phyloP scores from a whole-genome alignment of 2,888 invertebrate species.

The Diplazon laetatorius region DNA sequence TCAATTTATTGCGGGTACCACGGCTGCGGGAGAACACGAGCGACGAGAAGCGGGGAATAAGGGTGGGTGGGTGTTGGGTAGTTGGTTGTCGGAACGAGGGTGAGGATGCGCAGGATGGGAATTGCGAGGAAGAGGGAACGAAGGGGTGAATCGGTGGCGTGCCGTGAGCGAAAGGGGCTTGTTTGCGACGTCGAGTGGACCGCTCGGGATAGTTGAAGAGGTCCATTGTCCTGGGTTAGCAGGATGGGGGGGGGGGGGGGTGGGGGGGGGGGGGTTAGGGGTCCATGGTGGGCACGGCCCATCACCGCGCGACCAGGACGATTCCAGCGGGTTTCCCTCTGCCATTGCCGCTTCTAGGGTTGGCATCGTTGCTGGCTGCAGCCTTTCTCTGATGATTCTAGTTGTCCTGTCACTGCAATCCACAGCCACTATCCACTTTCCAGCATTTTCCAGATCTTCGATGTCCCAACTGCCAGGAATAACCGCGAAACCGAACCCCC shows the following conservation, averaged over 20 bases:
- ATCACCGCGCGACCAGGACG: slow-evolving; percentile 54
- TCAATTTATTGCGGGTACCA: slow-evolving; percentile 53
- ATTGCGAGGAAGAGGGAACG: slow-evolving; percentile 36
- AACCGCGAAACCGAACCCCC: slow-evolving; percentile 57
- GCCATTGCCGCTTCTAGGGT: slow-evolving; percentile 29
- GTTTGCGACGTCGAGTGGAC: slow-evolving; percentile 78
- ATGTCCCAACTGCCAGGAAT: slow-evolving; percentile 39
- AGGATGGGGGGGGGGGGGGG: no score
- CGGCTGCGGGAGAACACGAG: slow-evolving; percentile 1
- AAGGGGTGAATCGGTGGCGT: slow-evolving; percentile 53
- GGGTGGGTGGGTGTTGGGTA: neutral
- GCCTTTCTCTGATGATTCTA: slow-evolving; percentile 39
- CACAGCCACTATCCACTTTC: slow-evolving; percentile 73
- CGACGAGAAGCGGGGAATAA: neutral
- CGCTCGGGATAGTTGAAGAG: slow-evolving; percentile 74
- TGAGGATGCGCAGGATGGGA: neutral
- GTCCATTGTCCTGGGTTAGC: slow-evolving; percentile 75
- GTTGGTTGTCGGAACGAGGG: slow-evolving; percentile 22
- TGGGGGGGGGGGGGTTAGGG: no score
- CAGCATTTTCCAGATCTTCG: slow-evolving; percentile 68
- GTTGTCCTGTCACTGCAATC: slow-evolving; percentile 57
- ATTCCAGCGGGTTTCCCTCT: slow-evolving; percentile 52
- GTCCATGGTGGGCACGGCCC: slow-evolving; percentile 66
- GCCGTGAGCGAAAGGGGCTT: slow-evolving; percentile 71
- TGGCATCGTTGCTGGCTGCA: no score